A percentile compares a stretch with the other conserved stretches of the same genome.
Evolutionary conservation across 2,888 invertebrate genomes (phyloP).

Genomic region (Chrysotoxum bicinctum): DNA sequence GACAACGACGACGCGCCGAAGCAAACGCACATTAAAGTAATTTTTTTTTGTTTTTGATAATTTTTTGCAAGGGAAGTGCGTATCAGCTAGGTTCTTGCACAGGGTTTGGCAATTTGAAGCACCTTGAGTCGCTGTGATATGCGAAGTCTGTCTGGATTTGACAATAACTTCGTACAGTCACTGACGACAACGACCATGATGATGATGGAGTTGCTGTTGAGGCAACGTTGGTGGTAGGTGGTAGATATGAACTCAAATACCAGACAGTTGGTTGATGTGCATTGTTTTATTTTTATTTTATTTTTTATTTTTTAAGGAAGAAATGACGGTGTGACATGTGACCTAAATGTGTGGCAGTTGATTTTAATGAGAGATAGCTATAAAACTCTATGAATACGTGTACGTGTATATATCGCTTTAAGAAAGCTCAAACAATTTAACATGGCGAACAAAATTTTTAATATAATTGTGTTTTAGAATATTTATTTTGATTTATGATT

Average conservation of each 20-base stretch:
- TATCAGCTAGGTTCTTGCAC: slow-evolving; percentile 57
- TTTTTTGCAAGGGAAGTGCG: slow-evolving; percentile 68
- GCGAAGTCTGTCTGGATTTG: slow-evolving; percentile 63
- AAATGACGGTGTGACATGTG: slow-evolving; percentile 61
- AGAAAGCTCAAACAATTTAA: not conserved
- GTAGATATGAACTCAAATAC: slow-evolving; percentile 61
- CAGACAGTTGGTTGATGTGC: slow-evolving; percentile 59
- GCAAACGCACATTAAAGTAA: slow-evolving; percentile 61
- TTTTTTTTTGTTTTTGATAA: slow-evolving; percentile 1
- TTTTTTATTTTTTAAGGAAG: slow-evolving; percentile 43
- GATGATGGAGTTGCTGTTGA: slow-evolving; percentile 68
- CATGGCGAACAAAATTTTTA: no score
- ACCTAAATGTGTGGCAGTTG: slow-evolving; percentile 53
- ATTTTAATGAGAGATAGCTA: slow-evolving; percentile 12
- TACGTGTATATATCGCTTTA: no score
- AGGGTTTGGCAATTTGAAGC: slow-evolving; percentile 69
- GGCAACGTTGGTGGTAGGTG: slow-evolving; percentile 64
- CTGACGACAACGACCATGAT: slow-evolving; percentile 57
- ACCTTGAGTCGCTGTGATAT: slow-evolving; percentile 51
- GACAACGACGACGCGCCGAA: slow-evolving; percentile 15
- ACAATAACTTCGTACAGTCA: slow-evolving; percentile 50
- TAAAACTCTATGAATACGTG: not conserved
- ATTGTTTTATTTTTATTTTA: slow-evolving; percentile 41
- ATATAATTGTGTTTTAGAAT: no score
- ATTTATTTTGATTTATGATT: no score